phyloP scores from a whole-genome alignment of 2,113 vertebrate genomes.

The Aramus guarauna region DNA sequence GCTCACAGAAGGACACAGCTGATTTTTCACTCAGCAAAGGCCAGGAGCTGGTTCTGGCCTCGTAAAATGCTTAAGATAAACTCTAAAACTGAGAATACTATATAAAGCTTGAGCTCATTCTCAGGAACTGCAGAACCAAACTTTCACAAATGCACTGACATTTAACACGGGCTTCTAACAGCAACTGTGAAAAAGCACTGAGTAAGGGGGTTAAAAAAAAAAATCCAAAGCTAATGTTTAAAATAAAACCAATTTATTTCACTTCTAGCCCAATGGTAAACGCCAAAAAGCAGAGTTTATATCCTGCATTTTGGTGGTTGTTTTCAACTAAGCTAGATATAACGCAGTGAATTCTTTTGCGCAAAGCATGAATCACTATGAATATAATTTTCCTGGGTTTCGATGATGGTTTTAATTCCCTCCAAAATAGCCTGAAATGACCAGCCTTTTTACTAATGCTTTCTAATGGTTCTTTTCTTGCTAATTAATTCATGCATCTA shows the following conservation, averaged over 20 bases:
- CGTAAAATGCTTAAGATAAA: not conserved
- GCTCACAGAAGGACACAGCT: not conserved
- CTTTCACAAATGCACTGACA: not conserved
- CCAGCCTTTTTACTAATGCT: slow-evolving; percentile 2
- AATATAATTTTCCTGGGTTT: not conserved
- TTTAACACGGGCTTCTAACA: not conserved
- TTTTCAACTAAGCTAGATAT: not conserved
- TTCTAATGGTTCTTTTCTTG: slow-evolving; percentile 14
- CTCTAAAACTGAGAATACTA: not conserved
- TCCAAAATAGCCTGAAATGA: not conserved
- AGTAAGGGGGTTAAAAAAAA: not conserved
- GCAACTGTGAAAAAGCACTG: not conserved
- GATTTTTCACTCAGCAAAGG: not conserved
- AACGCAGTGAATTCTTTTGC: not conserved
- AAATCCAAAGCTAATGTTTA: not conserved
- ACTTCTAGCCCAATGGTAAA: not conserved
- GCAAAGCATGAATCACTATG: not conserved
- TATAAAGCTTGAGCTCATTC: not conserved
- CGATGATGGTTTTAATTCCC: not conserved
- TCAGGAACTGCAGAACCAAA: not conserved
- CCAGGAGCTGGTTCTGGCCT: not conserved
- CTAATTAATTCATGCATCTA: slow-evolving; percentile 36
- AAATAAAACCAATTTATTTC: not conserved
- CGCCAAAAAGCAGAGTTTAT: not conserved
- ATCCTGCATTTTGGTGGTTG: not conserved